Conservation (phyloP, 2,797 vertebrate genomes). For the Orientallactaga sibirica region DNA sequence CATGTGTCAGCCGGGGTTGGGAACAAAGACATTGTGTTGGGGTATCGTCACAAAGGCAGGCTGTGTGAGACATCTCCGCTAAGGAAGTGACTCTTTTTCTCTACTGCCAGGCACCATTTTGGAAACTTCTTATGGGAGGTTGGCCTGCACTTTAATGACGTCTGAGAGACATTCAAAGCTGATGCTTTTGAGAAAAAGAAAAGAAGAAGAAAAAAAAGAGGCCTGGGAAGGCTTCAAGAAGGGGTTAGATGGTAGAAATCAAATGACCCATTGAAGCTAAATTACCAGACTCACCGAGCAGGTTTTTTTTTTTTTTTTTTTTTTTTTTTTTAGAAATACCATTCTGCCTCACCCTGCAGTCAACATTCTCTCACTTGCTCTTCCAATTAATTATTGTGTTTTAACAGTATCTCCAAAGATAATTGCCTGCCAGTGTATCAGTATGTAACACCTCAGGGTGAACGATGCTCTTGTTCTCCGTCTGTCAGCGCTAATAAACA, state of each 20-base stretch:
- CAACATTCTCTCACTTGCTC: slow-evolving; percentile 86
- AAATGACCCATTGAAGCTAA: slow-evolving; percentile 74
- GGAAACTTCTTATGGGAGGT: slow-evolving; percentile 69
- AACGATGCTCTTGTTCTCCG: slow-evolving; percentile 79
- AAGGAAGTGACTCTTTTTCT: slow-evolving; percentile 39
- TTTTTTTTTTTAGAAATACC: slow-evolving; percentile 65
- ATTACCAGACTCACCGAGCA: slow-evolving; percentile 65
- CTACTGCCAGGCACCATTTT: slow-evolving; percentile 65
- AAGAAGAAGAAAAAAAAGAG: no score
- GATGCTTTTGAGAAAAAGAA: slow-evolving; percentile 71
- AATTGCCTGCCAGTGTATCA: slow-evolving; percentile 91
- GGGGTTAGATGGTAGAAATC: slow-evolving; percentile 34
- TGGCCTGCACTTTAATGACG: slow-evolving; percentile 11
- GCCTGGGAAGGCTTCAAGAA: slow-evolving; percentile 41
- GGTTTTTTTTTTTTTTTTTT: no score
- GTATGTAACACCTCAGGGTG: slow-evolving; percentile 84
- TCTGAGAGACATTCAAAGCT: slow-evolving; percentile 61
- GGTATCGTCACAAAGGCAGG: slow-evolving; percentile 58
- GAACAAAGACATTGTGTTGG: slow-evolving; percentile 61
- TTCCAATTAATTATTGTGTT: slow-evolving; percentile 91
- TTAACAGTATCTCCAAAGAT: slow-evolving; percentile 89
- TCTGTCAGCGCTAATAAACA: slow-evolving; percentile 85
- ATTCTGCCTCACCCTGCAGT: slow-evolving; percentile 81
- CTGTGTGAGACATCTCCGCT: slow-evolving; percentile 57
- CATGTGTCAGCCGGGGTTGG: slow-evolving; percentile 68